phyloP scores from a whole-genome alignment of 2,888 invertebrate species.

The Eupithecia tripunctaria region DNA sequence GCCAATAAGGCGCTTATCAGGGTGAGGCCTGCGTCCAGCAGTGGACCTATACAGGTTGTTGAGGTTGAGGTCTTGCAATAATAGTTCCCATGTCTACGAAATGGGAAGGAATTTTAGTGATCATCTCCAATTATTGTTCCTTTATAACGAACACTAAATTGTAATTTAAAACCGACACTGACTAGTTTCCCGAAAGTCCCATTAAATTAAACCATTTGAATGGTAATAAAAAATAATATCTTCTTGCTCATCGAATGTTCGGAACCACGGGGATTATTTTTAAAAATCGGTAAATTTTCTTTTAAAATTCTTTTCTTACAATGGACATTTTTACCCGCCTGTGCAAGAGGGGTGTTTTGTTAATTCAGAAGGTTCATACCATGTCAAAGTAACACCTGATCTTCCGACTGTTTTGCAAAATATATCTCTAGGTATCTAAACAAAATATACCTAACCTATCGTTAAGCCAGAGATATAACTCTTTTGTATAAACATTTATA shows the following conservation, averaged over 20 bases:
- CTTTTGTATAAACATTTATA: too few relatives aligned
- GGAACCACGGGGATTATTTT: not conserved
- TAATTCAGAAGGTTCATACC: too few relatives aligned
- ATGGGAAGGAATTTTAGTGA: not conserved
- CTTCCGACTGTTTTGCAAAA: not conserved
- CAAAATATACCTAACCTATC: too few relatives aligned
- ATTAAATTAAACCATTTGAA: not conserved
- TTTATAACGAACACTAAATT: not conserved
- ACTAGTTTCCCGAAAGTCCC: not conserved
- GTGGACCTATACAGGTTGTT: too few relatives aligned
- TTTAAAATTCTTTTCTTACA: not conserved
- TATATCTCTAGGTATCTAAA: not conserved
- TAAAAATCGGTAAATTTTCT: not conserved
- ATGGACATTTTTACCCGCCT: not conserved
- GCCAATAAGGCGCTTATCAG: too few relatives aligned
- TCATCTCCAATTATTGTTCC: not conserved
- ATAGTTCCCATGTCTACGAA: not conserved
- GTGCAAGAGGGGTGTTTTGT: too few relatives aligned
- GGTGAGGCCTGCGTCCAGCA: too few relatives aligned
- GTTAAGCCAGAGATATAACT: too few relatives aligned
- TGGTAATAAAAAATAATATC: not conserved
- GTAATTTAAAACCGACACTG: not conserved
- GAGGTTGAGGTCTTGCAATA: too few relatives aligned
- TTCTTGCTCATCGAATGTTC: not conserved
- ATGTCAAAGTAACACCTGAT: not conserved